These are phyloP conservation scores for Cherax quadricarinatus DNA, from an alignment of 1,140 invertebrate genomes.

Conservation along the genomic window DNA sequence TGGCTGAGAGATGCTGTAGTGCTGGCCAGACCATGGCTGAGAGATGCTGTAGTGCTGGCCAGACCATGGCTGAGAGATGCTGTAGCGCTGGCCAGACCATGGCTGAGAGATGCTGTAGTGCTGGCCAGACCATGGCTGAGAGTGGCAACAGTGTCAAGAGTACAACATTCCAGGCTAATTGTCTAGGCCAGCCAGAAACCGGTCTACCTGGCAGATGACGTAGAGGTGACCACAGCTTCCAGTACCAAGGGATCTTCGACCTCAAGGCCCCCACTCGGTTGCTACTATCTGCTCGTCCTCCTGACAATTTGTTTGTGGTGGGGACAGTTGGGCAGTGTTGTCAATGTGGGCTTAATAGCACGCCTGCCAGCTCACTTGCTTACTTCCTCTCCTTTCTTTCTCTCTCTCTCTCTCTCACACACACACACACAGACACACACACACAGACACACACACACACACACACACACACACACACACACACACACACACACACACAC, in stretches of 20 bases:
- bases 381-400: neutral
- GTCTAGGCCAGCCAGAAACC: neutral
- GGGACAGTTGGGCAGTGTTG: constrained; percentile 42
- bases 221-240: neutral
- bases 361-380: no score
- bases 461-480: no score
- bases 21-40: neutral
- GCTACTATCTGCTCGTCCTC: neutral
- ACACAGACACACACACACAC: no score
- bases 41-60: neutral
- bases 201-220: neutral
- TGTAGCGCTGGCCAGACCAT: neutral
- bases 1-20: neutral
- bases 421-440: neutral
- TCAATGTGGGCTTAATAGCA: constrained; percentile 36
- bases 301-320: constrained; percentile 20
- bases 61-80: neutral
- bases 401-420: neutral
- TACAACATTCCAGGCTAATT: constrained; percentile 51
- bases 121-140: neutral
- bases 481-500: no score
- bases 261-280: neutral
- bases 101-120: neutral
- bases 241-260: neutral
- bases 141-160: constrained; percentile 16